These are phyloP conservation scores for Narcine bancroftii DNA, from an alignment of 2,113 vertebrate species.

Conservation along the genomic window DNA sequence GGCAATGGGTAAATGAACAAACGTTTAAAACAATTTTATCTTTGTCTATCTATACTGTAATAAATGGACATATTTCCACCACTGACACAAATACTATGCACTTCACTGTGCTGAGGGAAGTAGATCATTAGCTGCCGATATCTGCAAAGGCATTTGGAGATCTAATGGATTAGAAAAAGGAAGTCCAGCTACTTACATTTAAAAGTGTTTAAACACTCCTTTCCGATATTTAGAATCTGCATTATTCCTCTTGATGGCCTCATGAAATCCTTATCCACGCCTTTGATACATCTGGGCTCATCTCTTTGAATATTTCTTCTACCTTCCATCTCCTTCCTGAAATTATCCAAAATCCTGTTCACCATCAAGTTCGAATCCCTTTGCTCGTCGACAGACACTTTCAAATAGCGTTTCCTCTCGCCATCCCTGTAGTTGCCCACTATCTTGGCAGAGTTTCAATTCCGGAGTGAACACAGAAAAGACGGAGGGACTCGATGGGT, in stretches of 20 bases:
- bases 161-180: not conserved
- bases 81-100: not conserved
- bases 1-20: not conserved
- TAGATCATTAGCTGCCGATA: not conserved
- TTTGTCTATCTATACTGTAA: conserved; percentile 2
- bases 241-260: not conserved
- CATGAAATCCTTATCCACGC: not conserved
- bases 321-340: not conserved
- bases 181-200: not conserved
- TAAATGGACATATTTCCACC: conserved; percentile 9
- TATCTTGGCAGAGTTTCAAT: not conserved
- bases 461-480: no score
- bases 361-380: not conserved
- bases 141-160: not conserved
- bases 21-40: conserved; percentile 28
- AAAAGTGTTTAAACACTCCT: not conserved
- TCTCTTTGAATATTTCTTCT: not conserved
- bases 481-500: no score
- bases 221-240: not conserved
- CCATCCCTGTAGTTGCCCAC: not conserved
- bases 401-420: not conserved
- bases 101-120: not conserved
- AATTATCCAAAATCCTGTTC: not conserved
- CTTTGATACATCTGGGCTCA: not conserved
- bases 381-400: no score